Base-by-base conservation (phyloP, 2,888 invertebrate genomes). In the Hymenopus coronatus region DNA sequence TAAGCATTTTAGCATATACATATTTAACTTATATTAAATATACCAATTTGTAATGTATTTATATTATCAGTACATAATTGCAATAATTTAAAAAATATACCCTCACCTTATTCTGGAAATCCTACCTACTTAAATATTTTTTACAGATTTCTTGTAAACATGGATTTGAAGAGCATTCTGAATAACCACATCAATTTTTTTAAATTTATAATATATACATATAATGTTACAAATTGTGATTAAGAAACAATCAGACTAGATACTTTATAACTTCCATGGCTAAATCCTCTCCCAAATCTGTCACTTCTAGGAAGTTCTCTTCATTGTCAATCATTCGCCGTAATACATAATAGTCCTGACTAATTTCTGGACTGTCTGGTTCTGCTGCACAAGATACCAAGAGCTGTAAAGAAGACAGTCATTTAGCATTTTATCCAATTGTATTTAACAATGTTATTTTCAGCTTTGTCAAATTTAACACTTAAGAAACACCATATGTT, bases 371-470 rank as follows among this genome's bases (percentile, higher is more conserved):
- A 92, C 98, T 98, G 0, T 96, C 95, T 92, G 97, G 97, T 92
- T 98, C 98, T 84, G 97, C 96, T 0, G 98, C 98, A 92, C 98
- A 98, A 0, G 98, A 98, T 4, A 99, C 97, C 87, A 99, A 97
- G 90, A 98, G 97, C 97, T 97, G 93, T 25, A 93, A 92, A 89
- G 70, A 40, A 40, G 40, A 1, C 40, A 0, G 12, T 6, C 0
- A 6, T 40, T 40, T 2, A 40, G 9, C 40, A 12, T 12, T 40
- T 40, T 40, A 12, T 1, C 6, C 12, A 1, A 12, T 9, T 40
- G 12, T 12, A 1, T 12, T 40, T 1, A 40, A 40, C 12, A 40
- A 0, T 40, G 12, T 40, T 40, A 40, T 40, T 40, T 40, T 40
- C 40, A 40, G 40, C 6, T 40, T 40, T 2, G 1, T 40, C 12